Percentiles rank a stretch among this genome's conserved stretches.
Evolutionary conservation across 1,140 invertebrate species (phyloP).

Genomic region (Oreohelix idahoensis): DNA sequence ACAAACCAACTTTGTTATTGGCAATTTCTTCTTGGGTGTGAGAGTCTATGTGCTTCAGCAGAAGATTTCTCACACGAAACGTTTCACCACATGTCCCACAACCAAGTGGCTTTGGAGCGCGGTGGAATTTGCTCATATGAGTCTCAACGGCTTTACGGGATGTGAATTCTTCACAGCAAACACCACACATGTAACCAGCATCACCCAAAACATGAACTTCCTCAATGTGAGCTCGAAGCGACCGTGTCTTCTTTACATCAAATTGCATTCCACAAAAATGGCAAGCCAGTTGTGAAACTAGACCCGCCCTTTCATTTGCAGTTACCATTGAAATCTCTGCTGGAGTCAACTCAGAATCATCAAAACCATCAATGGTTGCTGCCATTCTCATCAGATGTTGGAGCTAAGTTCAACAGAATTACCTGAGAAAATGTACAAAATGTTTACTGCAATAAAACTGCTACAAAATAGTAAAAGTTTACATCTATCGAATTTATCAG

Average conservation of each 20-base stretch:
- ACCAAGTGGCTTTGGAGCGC: slow-evolving; percentile 35
- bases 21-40: slow-evolving; percentile 30
- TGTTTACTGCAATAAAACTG: too few species aligned
- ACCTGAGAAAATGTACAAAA: background rate
- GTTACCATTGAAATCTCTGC: slow-evolving; percentile 30
- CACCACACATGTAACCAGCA: slow-evolving; percentile 36
- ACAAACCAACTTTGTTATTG: slow-evolving; percentile 35
- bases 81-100: slow-evolving; percentile 39
- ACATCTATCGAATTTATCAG: too few species aligned
- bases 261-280: slow-evolving; percentile 40
- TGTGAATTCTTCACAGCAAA: slow-evolving; percentile 40
- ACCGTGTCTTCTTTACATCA: slow-evolving; percentile 37
- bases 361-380: slow-evolving; percentile 17
- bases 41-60: slow-evolving; percentile 34
- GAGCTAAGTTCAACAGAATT: background rate
- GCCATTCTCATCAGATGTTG: background rate
- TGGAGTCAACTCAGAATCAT: slow-evolving; percentile 19
- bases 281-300: slow-evolving; percentile 33
- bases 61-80: slow-evolving; percentile 28
- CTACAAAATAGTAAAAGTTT: too few species aligned
- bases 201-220: slow-evolving; percentile 40
- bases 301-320: slow-evolving; percentile 32
- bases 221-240: slow-evolving; percentile 36
- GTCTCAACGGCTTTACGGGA: slow-evolving; percentile 39
- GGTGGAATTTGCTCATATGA: slow-evolving; percentile 39